Evolutionary conservation across 1,140 invertebrate genomes (phyloP).

Genomic region (Lycorma delicatula): DNA sequence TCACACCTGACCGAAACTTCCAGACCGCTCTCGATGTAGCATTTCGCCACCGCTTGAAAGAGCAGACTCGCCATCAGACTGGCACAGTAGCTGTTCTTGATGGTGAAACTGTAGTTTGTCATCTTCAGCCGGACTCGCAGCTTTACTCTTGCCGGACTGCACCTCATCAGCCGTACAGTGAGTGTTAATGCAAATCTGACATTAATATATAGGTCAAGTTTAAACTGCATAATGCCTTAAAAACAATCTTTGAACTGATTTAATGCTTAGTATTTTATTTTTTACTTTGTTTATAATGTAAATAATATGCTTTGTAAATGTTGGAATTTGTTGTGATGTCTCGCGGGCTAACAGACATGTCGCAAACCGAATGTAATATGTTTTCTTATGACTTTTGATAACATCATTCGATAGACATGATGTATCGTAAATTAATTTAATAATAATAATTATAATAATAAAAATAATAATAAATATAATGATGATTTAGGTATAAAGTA

Average conservation of each 20-base stretch:
- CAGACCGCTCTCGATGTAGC: constrained; percentile 29
- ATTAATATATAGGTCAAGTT: constrained; percentile 8
- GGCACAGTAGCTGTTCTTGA: constrained; percentile 65
- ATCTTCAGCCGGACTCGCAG: constrained; percentile 55
- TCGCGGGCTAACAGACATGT: not conserved
- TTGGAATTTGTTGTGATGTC: constrained; percentile 13
- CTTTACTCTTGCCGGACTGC: constrained; percentile 29
- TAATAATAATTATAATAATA: no score
- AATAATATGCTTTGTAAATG: constrained; percentile 21
- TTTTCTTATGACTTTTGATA: no score
- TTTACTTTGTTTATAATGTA: constrained; percentile 22
- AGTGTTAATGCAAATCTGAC: constrained; percentile 38
- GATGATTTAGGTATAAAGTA: no score
- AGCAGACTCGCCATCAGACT: constrained; percentile 45
- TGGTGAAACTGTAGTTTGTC: constrained; percentile 73
- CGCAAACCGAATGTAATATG: no score
- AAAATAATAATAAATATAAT: no score
- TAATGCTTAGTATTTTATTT: constrained; percentile 10
- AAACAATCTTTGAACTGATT: constrained; percentile 11
- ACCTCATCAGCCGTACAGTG: constrained; percentile 46
- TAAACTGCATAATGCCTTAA: constrained; percentile 13
- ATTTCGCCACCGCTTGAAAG: constrained; percentile 45
- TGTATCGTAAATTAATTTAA: no score
- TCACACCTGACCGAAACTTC: constrained; percentile 36
- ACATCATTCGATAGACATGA: no score